Base-by-base conservation (phyloP, 2,888 invertebrate species). In the Drosophila lutescens region DNA sequence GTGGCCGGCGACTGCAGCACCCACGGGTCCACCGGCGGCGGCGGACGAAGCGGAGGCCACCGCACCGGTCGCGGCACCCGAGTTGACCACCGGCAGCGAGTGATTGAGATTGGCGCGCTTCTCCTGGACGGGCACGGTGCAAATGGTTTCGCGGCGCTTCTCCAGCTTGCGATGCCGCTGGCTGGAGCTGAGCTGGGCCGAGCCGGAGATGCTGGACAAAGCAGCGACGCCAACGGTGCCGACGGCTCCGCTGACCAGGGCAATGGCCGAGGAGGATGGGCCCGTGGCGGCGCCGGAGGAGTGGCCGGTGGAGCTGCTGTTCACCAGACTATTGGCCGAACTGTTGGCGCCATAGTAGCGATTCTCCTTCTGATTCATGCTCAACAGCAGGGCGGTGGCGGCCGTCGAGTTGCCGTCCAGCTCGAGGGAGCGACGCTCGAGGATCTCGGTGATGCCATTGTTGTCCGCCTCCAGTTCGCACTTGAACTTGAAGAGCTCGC, bases 391-490 rank as follows among this genome's bases (percentile, higher is more conserved):
- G 4, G 90, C 88, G 91, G 78, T 93, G 7, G 94, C 93, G 20
- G 95, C 89, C 36, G 95, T 89, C 1, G 88, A 90, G 56, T 88
- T 90, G 23, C 90, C 91, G 92, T 98, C 98, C 66, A 98, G 93
- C 89, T 98, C 98, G 56, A 98, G 93, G 0, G 98, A 98, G 46
- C 98, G 93, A 92, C 98, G 98, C 93, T 99, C 99, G 76, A 99
- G 92, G 53, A 97, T 94, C 93, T 99, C 99, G 0, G 99, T 99
- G 59, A 99, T 98, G 4, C 99, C 99, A 85, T 98, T 97, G 93
- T 99, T 98, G 92, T 99, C 99, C 1, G 99, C 99, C 93, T 99
- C 99, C 68, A 99, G 92, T 93, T 99, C 99, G 94, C 98, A 97
- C 93, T 99, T 99, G 92, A 99, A 99, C 92, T 99, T 99, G 82